These are phyloP conservation scores for Acleris literana DNA, from an alignment of 2,888 invertebrate genomes.

Conservation along the genomic window DNA sequence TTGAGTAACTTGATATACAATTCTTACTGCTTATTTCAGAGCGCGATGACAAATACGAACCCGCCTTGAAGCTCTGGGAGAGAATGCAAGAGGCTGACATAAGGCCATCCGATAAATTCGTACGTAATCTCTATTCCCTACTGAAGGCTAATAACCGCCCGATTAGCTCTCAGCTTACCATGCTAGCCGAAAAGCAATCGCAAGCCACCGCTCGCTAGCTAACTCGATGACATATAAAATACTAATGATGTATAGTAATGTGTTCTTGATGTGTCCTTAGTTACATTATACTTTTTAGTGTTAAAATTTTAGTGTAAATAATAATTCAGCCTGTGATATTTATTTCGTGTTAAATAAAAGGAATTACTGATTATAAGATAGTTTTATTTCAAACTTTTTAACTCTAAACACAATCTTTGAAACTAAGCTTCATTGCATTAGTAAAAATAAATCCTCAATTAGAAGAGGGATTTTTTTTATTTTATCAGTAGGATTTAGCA, in stretches of 20 bases:
- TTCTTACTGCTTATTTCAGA: conserved; percentile 57
- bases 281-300: conserved; percentile 16
- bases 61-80: conserved; percentile 72
- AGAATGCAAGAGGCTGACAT: conserved; percentile 74
- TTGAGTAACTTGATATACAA: too few species aligned
- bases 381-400: conserved; percentile 13
- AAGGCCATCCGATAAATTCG: conserved; percentile 69
- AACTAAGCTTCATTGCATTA: background rate
- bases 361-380: conserved; percentile 22
- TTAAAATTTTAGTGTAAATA: conserved; percentile 28
- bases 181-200: conserved; percentile 51
- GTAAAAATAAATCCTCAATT: too few species aligned
- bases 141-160: conserved; percentile 63
- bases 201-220: conserved; percentile 30
- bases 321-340: conserved; percentile 60
- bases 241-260: too few species aligned
- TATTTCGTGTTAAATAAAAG: conserved; percentile 49
- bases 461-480: too few species aligned
- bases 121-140: conserved; percentile 59
- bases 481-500: conserved; percentile 68
- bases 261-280: too few species aligned
- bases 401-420: background rate
- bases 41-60: conserved; percentile 71
- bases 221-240: too few species aligned
- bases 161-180: conserved; percentile 59